These are phyloP conservation scores for Caenorhabditis sp. DNA, from an alignment of 2,888 invertebrate species.

Conservation along the genomic window DNA sequence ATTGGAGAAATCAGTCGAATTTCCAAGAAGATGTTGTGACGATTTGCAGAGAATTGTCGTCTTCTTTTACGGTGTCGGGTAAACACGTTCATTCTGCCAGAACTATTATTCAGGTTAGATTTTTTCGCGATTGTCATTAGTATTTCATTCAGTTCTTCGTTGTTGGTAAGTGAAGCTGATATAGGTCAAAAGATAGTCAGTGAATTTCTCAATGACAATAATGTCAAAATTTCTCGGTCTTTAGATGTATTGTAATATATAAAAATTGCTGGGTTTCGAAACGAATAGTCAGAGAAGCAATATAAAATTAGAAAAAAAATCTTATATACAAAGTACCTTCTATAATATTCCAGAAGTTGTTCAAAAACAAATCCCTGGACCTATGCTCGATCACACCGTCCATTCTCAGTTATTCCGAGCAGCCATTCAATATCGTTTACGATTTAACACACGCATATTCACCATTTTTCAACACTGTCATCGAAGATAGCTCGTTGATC, in stretches of 20 bases:
- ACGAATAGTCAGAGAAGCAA: no score
- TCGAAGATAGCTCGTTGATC: conserved; percentile 38
- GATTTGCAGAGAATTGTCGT: conserved; percentile 36
- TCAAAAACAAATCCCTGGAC: conserved; percentile 38
- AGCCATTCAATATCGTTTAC: conserved; percentile 18
- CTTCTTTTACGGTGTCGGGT: conserved; percentile 14
- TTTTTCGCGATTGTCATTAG: no score
- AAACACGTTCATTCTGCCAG: conserved; percentile 19
- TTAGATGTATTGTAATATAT: no score
- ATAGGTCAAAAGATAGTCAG: no score
- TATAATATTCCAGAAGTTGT: conserved; percentile 28
- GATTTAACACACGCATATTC: conserved; percentile 37
- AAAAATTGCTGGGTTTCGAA: no score
- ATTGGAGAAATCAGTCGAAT: conserved; percentile 5
- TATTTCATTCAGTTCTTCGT: no score
- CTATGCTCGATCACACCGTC: conserved; percentile 38
- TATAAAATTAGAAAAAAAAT: no score
- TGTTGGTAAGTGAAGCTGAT: no score
- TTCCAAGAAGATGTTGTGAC: conserved; percentile 16
- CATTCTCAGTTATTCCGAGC: conserved; percentile 12
- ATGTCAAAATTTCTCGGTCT: no score
- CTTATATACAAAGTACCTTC: no score
- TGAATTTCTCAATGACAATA: no score
- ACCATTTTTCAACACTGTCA: conserved; percentile 43
- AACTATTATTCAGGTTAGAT: conserved; percentile 31